A percentile compares a stretch with the other conserved stretches of the same genome.
phyloP scores from a whole-genome alignment of 2,113 vertebrate genomes.

The Hypanus sabinus region DNA sequence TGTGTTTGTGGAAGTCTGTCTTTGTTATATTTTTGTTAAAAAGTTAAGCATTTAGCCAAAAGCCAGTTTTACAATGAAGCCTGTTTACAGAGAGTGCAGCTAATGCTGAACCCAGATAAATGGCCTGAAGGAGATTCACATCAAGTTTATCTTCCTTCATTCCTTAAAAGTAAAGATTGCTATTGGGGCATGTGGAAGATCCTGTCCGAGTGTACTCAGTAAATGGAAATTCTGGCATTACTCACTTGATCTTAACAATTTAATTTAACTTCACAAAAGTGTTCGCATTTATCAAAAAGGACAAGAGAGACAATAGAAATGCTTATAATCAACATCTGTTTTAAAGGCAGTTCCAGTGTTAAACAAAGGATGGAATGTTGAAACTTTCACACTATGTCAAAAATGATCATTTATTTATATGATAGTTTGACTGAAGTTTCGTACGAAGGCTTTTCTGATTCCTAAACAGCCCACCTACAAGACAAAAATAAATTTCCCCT shows the following conservation, averaged over 20 bases:
- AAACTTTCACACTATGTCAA: neutral
- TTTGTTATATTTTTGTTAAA: neutral
- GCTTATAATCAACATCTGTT: neutral
- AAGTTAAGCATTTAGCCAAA: neutral
- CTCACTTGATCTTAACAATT: neutral
- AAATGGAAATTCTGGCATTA: neutral
- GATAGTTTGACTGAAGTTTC: neutral
- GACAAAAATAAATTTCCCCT: neutral
- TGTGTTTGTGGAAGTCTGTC: neutral
- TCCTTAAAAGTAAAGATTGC: neutral
- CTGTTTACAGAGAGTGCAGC: neutral
- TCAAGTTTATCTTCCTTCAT: neutral
- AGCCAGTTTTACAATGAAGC: neutral
- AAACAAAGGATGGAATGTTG: neutral
- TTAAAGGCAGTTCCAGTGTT: neutral
- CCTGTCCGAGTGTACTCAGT: neutral
- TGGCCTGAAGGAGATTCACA: neutral
- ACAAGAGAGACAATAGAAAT: neutral
- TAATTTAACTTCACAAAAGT: neutral
- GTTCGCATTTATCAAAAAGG: neutral
- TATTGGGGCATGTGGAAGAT: neutral
- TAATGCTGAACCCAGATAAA: neutral
- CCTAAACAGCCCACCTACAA: neutral
- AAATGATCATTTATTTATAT: neutral
- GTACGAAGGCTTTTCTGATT: constrained; percentile 11